phyloP scores from a whole-genome alignment of 2,888 invertebrate species.

The Chouioia cunea region DNA sequence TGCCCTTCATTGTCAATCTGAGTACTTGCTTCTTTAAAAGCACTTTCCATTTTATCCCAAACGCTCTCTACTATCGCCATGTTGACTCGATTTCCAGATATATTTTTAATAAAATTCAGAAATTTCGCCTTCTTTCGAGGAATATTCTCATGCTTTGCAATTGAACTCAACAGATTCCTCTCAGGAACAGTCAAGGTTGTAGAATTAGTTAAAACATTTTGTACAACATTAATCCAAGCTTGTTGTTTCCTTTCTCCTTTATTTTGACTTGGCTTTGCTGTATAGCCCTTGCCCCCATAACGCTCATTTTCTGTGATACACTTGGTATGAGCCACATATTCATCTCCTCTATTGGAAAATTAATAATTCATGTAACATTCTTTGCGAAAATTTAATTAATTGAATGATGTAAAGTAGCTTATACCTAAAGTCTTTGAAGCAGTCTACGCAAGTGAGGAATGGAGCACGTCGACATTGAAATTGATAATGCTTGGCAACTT shows the following conservation, averaged over 20 bases:
- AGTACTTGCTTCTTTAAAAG: conserved; percentile 53
- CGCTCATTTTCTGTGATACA: conserved; percentile 84
- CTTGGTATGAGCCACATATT: conserved; percentile 72
- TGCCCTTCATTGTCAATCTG: conserved; percentile 35
- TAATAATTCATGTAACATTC: too few relatives aligned
- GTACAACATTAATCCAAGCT: conserved; percentile 83
- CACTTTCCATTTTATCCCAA: conserved; percentile 73
- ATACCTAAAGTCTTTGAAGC: conserved; percentile 88
- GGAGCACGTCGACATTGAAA: conserved; percentile 78
- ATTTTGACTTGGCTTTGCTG: conserved; percentile 77
- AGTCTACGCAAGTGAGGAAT: conserved; percentile 92
- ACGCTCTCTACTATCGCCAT: conserved; percentile 75
- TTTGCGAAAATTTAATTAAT: background rate
- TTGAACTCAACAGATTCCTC: conserved; percentile 75
- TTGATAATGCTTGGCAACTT: conserved; percentile 89
- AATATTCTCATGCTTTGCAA: conserved; percentile 83
- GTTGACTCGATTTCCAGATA: conserved; percentile 73
- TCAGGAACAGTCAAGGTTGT: conserved; percentile 72
- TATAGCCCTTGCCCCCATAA: conserved; percentile 87
- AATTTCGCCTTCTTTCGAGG: conserved; percentile 90
- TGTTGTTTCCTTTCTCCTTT: conserved; percentile 91
- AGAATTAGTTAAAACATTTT: conserved; percentile 75
- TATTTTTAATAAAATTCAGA: conserved; percentile 79
- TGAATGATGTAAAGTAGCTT: conserved; percentile 31
- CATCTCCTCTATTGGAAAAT: conserved; percentile 73